A percentile compares a stretch with the other conserved stretches of the same genome.
These are phyloP conservation scores for Apomyelois bistriatella DNA, from an alignment of 2,888 invertebrate genomes.

Conservation along the genomic window DNA sequence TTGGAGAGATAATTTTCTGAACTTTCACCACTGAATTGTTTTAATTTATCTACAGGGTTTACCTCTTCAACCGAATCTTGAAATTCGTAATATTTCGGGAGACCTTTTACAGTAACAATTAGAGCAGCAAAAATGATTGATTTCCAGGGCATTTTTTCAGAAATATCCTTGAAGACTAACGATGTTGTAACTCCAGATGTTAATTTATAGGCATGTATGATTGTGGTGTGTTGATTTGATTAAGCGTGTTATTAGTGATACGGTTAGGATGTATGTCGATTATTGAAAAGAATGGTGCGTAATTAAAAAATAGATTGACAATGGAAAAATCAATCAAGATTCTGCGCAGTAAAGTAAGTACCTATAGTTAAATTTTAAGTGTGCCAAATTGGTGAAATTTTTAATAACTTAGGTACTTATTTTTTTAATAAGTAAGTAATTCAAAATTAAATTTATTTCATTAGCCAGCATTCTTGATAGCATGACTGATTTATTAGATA, in stretches of 20 bases:
- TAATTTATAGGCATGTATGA: neutral
- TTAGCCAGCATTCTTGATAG: too few relatives aligned
- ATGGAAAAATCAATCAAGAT: neutral
- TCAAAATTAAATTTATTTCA: too few relatives aligned
- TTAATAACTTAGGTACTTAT: too few relatives aligned
- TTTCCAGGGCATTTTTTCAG: neutral
- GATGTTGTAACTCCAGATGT: neutral
- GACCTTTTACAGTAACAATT: neutral
- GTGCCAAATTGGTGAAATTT: too few relatives aligned
- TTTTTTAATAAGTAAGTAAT: too few relatives aligned
- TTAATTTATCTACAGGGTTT: too few relatives aligned
- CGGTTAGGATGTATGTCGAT: neutral
- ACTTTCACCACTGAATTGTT: neutral
- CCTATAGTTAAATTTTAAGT: too few relatives aligned
- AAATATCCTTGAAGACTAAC: neutral
- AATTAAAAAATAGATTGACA: neutral
- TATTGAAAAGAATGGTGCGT: neutral
- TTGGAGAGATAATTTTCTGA: neutral
- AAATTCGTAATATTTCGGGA: neutral
- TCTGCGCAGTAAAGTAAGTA: too few relatives aligned
- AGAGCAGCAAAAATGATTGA: neutral
- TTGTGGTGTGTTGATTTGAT: neutral
- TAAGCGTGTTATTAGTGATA: conserved; percentile 2
- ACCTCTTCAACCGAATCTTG: too few relatives aligned
- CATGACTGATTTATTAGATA: too few relatives aligned